These are phyloP conservation scores for Anorthoa munda DNA, from an alignment of 2,888 invertebrate genomes.

Conservation along the genomic window DNA sequence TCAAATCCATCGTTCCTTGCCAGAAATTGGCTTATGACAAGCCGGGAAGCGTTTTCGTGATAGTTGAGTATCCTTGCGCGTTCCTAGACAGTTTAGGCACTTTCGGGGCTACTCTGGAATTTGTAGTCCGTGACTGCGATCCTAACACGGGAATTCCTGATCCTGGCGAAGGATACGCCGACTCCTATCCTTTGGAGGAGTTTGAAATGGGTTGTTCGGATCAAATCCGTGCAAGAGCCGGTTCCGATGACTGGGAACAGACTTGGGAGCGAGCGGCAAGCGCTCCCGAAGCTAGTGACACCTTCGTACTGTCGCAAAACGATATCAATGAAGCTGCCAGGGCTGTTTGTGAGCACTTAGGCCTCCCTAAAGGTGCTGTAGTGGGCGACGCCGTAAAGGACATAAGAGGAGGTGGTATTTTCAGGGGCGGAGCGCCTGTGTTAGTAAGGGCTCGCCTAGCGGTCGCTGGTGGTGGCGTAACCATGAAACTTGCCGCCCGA, in stretches of 20 bases:
- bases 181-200: conserved; percentile 99
- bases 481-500: conserved; percentile 97
- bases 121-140: conserved; percentile 98
- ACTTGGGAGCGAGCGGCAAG: conserved; percentile 95
- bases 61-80: conserved; percentile 92
- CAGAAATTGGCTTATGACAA: conserved; percentile 96
- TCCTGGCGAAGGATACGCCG: conserved; percentile 98
- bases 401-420: conserved; percentile 92
- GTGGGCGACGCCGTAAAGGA: conserved; percentile 86
- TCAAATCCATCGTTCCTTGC: conserved; percentile 94
- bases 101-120: conserved; percentile 97
- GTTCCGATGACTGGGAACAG: conserved; percentile 88
- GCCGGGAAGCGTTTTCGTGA: conserved; percentile 95
- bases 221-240: conserved; percentile 81
- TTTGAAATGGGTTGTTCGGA: conserved; percentile 85
- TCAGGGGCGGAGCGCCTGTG: conserved; percentile 97
- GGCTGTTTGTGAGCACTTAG: conserved; percentile 85
- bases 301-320: conserved; percentile 95
- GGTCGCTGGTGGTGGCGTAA: conserved; percentile 94
- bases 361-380: conserved; percentile 79
- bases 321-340: conserved; percentile 83
- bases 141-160: conserved; percentile 98
- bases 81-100: conserved; percentile 93
- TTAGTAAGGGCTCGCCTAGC: conserved; percentile 96
- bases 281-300: conserved; percentile 96